Percentiles rank a stretch among this genome's conserved stretches.
Evolutionary conservation across 2,888 invertebrate genomes (phyloP).

Genomic region (Tetragonisca angustula): DNA sequence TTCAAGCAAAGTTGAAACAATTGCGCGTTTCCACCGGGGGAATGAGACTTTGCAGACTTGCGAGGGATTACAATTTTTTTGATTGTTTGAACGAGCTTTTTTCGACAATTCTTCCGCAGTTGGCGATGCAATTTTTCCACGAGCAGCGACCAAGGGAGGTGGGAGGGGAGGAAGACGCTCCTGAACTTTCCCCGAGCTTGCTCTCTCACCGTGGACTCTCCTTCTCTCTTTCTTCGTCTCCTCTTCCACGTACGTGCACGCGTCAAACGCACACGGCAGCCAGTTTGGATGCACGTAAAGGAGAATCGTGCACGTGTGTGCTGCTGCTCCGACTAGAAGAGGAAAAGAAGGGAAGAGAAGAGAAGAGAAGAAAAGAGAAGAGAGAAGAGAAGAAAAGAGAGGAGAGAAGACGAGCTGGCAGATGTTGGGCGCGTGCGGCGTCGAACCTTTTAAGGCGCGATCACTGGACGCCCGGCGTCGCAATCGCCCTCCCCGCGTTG

Average conservation of each 20-base stretch:
- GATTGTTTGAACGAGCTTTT: no score
- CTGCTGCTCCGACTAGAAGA: conserved; percentile 40
- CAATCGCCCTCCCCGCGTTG: conserved; percentile 76
- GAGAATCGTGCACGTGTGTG: background rate
- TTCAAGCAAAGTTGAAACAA: no score
- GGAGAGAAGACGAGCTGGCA: conserved; percentile 73
- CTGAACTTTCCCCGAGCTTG: conserved; percentile 30
- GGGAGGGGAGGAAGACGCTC: background rate
- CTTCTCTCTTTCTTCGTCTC: background rate
- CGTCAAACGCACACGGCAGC: background rate
- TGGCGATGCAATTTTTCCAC: background rate
- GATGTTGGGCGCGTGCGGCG: conserved; percentile 84
- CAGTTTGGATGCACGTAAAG: conserved; percentile 3
- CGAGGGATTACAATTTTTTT: no score
- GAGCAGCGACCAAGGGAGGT: background rate
- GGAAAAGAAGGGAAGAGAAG: conserved; percentile 55
- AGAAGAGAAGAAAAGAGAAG: no score
- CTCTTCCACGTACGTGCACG: background rate
- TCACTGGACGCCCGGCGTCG: conserved; percentile 84
- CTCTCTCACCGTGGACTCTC: background rate
- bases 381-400: no score
- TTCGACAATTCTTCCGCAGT: no score
- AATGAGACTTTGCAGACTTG: no score
- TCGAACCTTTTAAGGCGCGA: conserved; percentile 84
- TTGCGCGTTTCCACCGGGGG: no score